These are phyloP conservation scores for Temnopleurus reevesii DNA, from an alignment of 53 echinoderm and acorn worm species.

Conservation along the genomic window DNA sequence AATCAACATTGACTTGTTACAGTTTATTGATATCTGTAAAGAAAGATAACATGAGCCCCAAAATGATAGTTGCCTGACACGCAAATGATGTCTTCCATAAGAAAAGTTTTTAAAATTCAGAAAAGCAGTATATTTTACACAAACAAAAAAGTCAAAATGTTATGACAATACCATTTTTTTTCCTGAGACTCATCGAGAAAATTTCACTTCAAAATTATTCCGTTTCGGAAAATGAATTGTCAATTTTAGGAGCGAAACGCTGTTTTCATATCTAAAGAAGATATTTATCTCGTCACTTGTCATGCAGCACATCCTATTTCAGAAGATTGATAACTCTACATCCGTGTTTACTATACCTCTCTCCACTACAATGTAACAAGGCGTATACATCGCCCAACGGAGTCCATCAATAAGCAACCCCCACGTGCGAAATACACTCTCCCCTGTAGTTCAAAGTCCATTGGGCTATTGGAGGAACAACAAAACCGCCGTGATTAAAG, in stretches of 20 bases:
- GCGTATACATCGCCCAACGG: conserved; percentile 37
- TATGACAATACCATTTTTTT: too few species aligned
- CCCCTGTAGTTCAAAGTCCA: conserved; percentile 42
- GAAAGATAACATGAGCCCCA: too few species aligned
- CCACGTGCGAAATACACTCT: conserved; percentile 34
- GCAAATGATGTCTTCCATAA: too few species aligned
- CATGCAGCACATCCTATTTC: neutral
- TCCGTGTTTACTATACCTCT: neutral
- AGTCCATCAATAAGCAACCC: neutral
- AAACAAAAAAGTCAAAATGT: too few species aligned
- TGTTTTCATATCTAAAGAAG: neutral
- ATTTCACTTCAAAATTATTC: too few species aligned
- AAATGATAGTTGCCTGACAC: too few species aligned
- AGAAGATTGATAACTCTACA: conserved; percentile 26
- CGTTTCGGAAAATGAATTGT: too few species aligned
- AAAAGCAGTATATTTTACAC: too few species aligned
- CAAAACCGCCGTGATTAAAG: conserved; percentile 60
- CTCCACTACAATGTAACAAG: conserved; percentile 49
- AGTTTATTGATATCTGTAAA: too few species aligned
- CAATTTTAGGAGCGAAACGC: neutral
- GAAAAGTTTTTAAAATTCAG: too few species aligned
- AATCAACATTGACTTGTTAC: too few species aligned
- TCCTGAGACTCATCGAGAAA: too few species aligned
- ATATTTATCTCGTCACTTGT: neutral
- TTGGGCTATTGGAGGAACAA: conserved; percentile 45